Evolutionary conservation across 2,113 vertebrate genomes (phyloP).

Genomic region (Azemiops feae): DNA sequence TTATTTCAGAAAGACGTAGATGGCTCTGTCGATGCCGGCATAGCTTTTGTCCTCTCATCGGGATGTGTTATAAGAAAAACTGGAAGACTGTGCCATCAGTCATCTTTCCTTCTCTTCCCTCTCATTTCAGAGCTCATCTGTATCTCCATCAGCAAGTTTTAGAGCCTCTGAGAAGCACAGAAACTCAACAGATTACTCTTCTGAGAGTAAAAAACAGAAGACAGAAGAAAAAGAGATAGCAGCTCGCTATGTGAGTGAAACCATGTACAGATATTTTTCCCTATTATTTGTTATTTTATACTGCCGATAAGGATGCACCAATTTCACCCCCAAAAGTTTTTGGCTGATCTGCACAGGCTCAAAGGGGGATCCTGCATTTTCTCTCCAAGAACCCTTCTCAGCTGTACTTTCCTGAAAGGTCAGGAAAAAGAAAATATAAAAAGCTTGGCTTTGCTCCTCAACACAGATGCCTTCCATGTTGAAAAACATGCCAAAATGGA

Average conservation of each 20-base stretch:
- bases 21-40: neutral
- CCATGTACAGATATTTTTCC: neutral
- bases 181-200: constrained; percentile 87
- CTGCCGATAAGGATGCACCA: neutral
- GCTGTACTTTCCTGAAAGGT: neutral
- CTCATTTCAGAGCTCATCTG: constrained; percentile 85
- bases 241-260: constrained; percentile 84
- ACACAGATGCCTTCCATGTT: neutral
- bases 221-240: constrained; percentile 91
- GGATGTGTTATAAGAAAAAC: neutral
- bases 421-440: neutral
- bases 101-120: constrained; percentile 37
- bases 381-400: neutral
- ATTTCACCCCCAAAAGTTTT: neutral
- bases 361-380: neutral
- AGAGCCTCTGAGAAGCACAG: constrained; percentile 90
- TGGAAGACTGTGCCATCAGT: neutral
- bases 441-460: neutral
- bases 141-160: constrained; percentile 93
- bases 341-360: neutral
- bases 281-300: neutral
- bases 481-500: neutral
- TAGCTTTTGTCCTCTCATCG: neutral
- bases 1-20: neutral
- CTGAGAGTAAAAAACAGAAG: constrained; percentile 97